A percentile compares a stretch with the other conserved stretches of the same genome.
Evolutionary conservation across 1,140 invertebrate species (phyloP).

Genomic region (Epicauta chinensis): DNA sequence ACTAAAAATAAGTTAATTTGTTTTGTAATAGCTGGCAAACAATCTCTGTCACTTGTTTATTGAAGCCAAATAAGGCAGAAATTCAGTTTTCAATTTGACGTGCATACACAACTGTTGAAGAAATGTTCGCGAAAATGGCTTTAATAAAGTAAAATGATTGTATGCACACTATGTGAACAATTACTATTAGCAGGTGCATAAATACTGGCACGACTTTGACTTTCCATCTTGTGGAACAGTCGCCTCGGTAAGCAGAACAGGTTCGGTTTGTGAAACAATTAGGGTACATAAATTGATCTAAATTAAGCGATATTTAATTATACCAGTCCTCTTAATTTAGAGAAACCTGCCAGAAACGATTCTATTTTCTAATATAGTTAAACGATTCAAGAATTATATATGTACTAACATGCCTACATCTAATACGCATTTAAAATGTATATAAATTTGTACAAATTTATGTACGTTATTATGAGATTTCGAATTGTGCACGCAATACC

Average conservation of each 20-base stretch:
- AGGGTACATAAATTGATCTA: constrained; percentile 19
- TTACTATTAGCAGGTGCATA: constrained; percentile 7
- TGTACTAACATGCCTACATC: constrained; percentile 2
- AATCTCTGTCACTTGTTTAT: too few species aligned
- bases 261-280: constrained; percentile 17
- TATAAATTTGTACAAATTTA: too few species aligned
- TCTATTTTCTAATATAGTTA: too few species aligned
- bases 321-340: constrained; percentile 27
- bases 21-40: too few species aligned
- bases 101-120: too few species aligned
- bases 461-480: constrained; percentile 3
- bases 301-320: constrained; percentile 42
- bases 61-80: too few species aligned
- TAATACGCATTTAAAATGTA: constrained; percentile 9
- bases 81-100: too few species aligned
- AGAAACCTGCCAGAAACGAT: constrained; percentile 12
- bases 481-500: background rate
- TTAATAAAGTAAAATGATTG: too few species aligned
- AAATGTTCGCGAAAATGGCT: too few species aligned
- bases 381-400: too few species aligned
- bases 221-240: background rate
- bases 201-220: constrained; percentile 1
- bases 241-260: constrained; percentile 6
- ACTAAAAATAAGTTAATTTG: too few species aligned
- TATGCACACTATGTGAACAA: too few species aligned